Conservation (phyloP, 2,797 vertebrate genomes). For the Champsocephalus gunnari region DNA sequence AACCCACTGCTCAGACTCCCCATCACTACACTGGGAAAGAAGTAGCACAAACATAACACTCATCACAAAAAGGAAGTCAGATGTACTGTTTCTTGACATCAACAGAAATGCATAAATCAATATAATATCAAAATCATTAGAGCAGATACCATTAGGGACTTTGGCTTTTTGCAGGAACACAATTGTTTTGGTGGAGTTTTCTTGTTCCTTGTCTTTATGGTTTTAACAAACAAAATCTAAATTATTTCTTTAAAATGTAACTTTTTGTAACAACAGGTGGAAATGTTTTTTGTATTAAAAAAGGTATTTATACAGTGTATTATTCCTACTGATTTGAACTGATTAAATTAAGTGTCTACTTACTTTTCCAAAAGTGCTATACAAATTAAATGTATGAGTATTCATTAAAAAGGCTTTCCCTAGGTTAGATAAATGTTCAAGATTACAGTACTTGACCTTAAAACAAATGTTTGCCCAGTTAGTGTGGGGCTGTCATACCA, state of each 20-base stretch:
- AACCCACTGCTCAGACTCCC: slow-evolving; percentile 82
- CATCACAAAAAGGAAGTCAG: slow-evolving; percentile 4
- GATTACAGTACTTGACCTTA: neutral
- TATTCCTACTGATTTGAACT: no score
- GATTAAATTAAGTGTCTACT: no score
- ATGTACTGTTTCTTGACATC: neutral
- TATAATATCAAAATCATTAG: neutral
- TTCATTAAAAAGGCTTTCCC: no score
- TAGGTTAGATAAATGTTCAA: neutral
- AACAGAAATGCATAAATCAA: slow-evolving; percentile 11
- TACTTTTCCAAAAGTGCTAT: no score
- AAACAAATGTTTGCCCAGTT: no score
- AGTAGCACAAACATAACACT: slow-evolving; percentile 19
- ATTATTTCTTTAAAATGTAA: no score
- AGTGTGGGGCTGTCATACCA: no score
- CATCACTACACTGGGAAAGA: slow-evolving; percentile 47
- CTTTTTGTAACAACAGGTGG: no score
- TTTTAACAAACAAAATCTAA: neutral
- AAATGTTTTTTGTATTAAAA: no score
- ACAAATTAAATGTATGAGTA: no score
- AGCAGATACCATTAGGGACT: neutral
- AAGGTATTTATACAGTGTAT: no score
- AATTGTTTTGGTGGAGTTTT: neutral
- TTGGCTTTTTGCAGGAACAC: neutral
- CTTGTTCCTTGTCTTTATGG: neutral